phyloP scores from a whole-genome alignment of 2,797 vertebrate genomes.

The Nothura maculosa region DNA sequence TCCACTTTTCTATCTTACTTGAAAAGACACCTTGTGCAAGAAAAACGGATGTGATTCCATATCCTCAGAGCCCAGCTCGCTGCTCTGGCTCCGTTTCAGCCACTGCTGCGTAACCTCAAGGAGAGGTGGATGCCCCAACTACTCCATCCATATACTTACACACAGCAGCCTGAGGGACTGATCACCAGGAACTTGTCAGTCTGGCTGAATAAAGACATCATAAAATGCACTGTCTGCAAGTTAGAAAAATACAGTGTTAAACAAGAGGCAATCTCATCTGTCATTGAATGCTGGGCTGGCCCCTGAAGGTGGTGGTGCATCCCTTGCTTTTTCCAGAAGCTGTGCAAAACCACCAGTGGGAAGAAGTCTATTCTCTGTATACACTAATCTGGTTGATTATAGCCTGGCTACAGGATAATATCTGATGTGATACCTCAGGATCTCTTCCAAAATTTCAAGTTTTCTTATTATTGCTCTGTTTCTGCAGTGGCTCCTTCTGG shows the following conservation, averaged over 20 bases:
- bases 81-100: neutral
- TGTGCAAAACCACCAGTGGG: neutral
- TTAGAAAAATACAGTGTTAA: neutral
- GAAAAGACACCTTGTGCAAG: neutral
- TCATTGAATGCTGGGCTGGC: neutral
- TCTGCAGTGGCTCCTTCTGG: neutral
- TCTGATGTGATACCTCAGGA: neutral
- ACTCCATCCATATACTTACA: rapidly evolving
- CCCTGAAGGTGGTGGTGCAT: neutral
- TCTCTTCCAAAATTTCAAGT: neutral
- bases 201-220: neutral
- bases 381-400: rapidly evolving
- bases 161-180: neutral
- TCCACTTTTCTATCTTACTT: neutral
- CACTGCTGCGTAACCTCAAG: rapidly evolving
- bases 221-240: neutral
- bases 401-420: neutral
- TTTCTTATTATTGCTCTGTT: neutral
- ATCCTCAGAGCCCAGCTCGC: neutral
- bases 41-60: neutral
- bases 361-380: neutral
- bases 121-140: neutral
- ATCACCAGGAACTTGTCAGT: neutral
- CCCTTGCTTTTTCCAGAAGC: neutral
- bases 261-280: neutral